Evolutionary conservation across 37 sponge, comb jelly and placozoan genomes (phyloP).

Genomic region (Amphimedon queenslandica): DNA sequence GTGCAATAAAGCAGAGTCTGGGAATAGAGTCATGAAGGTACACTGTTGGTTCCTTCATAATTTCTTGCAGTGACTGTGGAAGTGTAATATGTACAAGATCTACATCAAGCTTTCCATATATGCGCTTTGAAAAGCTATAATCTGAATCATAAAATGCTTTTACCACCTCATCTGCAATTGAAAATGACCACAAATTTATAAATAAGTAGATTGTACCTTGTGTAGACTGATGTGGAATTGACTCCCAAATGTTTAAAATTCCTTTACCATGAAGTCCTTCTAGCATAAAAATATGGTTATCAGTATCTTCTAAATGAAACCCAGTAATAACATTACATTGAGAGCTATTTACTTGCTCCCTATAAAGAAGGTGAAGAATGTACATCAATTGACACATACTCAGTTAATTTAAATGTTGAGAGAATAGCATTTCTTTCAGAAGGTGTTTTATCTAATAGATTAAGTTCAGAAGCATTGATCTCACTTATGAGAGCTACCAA

Average conservation of each 20-base stretch:
- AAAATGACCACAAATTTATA: neutral
- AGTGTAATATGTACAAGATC: conserved; percentile 64
- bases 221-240: conserved; percentile 45
- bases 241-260: conserved; percentile 60
- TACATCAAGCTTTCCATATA: conserved; percentile 74
- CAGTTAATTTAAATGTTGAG: conserved; percentile 90
- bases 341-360: conserved; percentile 30
- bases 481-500: conserved; percentile 43
- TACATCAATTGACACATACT: conserved; percentile 6
- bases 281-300: conserved; percentile 67
- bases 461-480: conserved; percentile 55
- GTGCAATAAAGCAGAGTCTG: conserved; percentile 47
- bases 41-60: conserved; percentile 50
- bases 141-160: conserved; percentile 81
- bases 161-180: conserved; percentile 23
- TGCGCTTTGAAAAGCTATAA: conserved; percentile 66
- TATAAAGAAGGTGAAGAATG: neutral
- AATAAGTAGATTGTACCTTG: conserved; percentile 24
- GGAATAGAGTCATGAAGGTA: conserved; percentile 56
- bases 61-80: conserved; percentile 45
- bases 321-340: conserved; percentile 64
- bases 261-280: conserved; percentile 70
- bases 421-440: conserved; percentile 51
- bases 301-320: conserved; percentile 71
- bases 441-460: conserved; percentile 47